Evolutionary conservation across 2,888 invertebrate species (phyloP).

Genomic region (Gari tellinella): DNA sequence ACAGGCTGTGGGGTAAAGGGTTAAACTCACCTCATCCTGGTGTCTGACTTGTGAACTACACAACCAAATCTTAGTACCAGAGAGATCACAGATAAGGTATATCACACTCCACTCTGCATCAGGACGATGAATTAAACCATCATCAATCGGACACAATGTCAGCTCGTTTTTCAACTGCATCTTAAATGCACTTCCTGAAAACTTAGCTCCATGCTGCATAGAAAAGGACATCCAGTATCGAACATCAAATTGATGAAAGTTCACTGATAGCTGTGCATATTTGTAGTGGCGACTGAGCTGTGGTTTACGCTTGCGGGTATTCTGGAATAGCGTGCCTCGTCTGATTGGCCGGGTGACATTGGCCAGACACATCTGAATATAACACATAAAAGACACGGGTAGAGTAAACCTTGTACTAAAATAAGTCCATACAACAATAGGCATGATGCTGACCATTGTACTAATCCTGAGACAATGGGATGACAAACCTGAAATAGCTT

Average conservation of each 20-base stretch:
- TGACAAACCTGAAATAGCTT: no score
- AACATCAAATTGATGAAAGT: slow-evolving; percentile 91
- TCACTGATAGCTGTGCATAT: slow-evolving; percentile 91
- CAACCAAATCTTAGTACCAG: slow-evolving; percentile 85
- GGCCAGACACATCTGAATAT: slow-evolving; percentile 88
- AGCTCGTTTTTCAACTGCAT: slow-evolving; percentile 84
- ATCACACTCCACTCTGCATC: slow-evolving; percentile 95
- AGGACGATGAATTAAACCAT: slow-evolving; percentile 93
- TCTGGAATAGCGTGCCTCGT: slow-evolving; percentile 94
- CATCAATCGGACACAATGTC: slow-evolving; percentile 90
- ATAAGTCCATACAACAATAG: no score
- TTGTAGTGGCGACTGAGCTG: slow-evolving; percentile 94
- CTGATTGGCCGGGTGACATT: slow-evolving; percentile 96
- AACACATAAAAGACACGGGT: slow-evolving; percentile 6
- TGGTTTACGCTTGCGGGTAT: slow-evolving; percentile 93
- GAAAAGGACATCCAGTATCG: slow-evolving; percentile 99
- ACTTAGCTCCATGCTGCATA: slow-evolving; percentile 91
- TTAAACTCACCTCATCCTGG: slow-evolving; percentile 56
- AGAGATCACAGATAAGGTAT: slow-evolving; percentile 96
- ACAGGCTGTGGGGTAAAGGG: no score
- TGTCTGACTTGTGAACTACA: slow-evolving; percentile 67
- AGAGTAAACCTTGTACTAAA: no score
- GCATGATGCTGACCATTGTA: no score
- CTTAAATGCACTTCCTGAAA: slow-evolving; percentile 77
- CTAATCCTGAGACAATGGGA: no score